Evolutionary conservation across 2,113 vertebrate genomes (phyloP), one percentile per base, ranked within the genome.

Genomic region (Baryphthengus martii): DNA sequence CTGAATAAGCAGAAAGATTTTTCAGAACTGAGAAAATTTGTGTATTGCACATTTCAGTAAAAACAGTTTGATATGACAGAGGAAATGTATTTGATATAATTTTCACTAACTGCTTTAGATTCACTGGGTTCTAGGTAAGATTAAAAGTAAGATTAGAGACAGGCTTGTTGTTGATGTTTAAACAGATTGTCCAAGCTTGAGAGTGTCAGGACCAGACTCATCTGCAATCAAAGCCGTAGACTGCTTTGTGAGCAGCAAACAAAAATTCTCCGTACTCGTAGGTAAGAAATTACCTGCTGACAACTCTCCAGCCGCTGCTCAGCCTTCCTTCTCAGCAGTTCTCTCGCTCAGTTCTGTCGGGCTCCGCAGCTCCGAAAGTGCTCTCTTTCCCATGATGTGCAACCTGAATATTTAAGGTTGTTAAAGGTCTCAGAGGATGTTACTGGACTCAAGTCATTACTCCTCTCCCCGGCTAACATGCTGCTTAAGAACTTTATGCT

Each of bases 401-500:
- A 93, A 70, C 62, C 88, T 66, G 49, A 94, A 80, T 52, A 62
- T 23, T 92, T 80, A 53, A 92, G 61, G 70, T 49, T 83, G 53
- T 76, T 58, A 93, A 82, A 93, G 67, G 58, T 79, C 92, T 93
- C 71, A 1, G 58, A 80, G 58, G 78, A 88, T 73, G 71, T 26
- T 40, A 61, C 53, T 21, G 70, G 85, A 52, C 67, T 90, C 62
- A 83, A 83, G 53, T 80, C 71, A 91, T 94, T 95, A 95, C 37
- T 55, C 35, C 63, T 88, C 75, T 92, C 35, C 25, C 29, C 76
- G 71, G 90, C 83, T 65, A 86, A 88, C 75, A 77, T 35, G 92
- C 83, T 92, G 92, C 88, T 93, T 94, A 86, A 95, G 65, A 63
- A 93, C 88, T 92, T 96, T 74, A 86, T 92, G 92, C 92, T 95